Evolutionary conservation across 2,113 vertebrate species (phyloP).

Genomic region (Pteruthius melanotis): DNA sequence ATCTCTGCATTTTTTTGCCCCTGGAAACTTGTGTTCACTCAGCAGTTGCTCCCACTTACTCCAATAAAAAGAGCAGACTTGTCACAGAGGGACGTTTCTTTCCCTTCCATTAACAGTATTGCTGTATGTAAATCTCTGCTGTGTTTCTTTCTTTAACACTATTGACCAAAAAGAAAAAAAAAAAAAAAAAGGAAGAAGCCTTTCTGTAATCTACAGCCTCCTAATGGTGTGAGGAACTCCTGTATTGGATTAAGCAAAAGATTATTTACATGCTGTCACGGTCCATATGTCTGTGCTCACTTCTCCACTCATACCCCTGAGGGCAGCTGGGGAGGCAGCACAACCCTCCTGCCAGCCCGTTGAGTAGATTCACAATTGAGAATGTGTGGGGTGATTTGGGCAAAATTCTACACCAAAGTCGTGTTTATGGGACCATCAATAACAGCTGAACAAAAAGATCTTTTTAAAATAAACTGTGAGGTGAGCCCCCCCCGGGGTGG

Average conservation of each 20-base stretch:
- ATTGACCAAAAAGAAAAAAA: not conserved
- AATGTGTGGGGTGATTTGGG: not conserved
- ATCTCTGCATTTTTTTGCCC: not conserved
- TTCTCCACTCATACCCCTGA: not conserved
- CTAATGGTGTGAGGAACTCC: not conserved
- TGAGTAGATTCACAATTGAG: not conserved
- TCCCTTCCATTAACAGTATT: not conserved
- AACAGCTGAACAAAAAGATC: conserved; percentile 3
- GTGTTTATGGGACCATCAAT: conserved; percentile 14
- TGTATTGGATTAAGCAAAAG: not conserved
- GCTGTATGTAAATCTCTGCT: not conserved
- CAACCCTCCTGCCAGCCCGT: not conserved
- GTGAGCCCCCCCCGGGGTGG: fast-evolving
- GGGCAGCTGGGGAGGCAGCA: not conserved
- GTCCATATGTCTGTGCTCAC: not conserved
- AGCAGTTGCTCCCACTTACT: not conserved
- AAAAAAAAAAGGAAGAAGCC: not conserved
- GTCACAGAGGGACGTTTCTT: not conserved
- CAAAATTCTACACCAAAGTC: not conserved
- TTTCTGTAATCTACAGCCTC: not conserved
- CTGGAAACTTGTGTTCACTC: not conserved
- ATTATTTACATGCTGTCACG: not conserved
- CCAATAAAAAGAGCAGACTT: not conserved
- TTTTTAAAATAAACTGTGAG: conserved; percentile 19
- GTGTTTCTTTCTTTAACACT: not conserved